Evolutionary conservation across 2,797 vertebrate genomes (phyloP), one percentile per base, ranked within the genome.

Genomic region (Diplodus sargus): DNA sequence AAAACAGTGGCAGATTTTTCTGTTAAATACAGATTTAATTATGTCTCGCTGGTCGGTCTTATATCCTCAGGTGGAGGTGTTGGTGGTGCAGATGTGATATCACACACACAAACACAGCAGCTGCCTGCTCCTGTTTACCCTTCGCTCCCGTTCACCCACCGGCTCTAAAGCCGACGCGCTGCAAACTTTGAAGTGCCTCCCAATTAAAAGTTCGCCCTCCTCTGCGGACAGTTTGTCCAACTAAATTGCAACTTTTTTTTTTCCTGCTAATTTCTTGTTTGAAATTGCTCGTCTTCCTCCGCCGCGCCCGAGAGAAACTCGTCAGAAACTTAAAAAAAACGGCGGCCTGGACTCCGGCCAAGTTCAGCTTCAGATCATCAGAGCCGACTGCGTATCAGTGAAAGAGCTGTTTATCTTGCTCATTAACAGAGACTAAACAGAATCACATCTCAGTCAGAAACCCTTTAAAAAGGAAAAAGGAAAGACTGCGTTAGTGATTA

Each of bases 171-270:
- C 63, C 23, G n/a, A 74, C 67, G 64, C 34, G 3, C 22, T 42
- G 34, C 34, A 71, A 76, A 76, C 79, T 77, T 51, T 75, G n/a
- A 82, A 73, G 47, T 17, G 48, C n/a, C 71, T 84, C 82, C 82
- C 79, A 87, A 84, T 88, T 88, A 82, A 88, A 86, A 84, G 82
- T 87, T 83, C 1, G 1, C 62, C 22, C 61, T 85, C 62, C 83
- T 84, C 67, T 8, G 25, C 11, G 51, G 57, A 82, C 72, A 70
- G 53, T 83, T 83, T 78, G 70, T 81, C 74, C 69, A 70, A 83
- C 76, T 71, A 53, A 79, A 79, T 58, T 57, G 25, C n/a, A 51
- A 56, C 34, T 80, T 81, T 48, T 51, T 22, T 28, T 28, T 28
- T 25, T 25, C 25, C 7, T 25, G 18, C 23, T 62, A 69, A 79